Percentiles rank a stretch among this genome's conserved stretches.
phyloP scores from a whole-genome alignment of 2,113 vertebrate species.

The Rhabdomys dilectus region DNA sequence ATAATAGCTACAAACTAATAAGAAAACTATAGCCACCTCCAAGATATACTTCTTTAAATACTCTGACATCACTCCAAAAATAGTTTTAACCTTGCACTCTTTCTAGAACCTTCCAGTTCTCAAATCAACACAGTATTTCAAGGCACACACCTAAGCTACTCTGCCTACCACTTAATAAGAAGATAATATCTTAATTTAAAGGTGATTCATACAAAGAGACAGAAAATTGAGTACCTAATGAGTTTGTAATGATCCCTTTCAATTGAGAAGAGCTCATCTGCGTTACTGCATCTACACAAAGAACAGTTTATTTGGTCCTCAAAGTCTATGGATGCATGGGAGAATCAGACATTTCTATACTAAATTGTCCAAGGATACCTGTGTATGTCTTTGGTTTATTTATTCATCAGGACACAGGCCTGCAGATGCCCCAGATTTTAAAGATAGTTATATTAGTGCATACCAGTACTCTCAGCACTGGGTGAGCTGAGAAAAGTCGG shows the following conservation, averaged over 20 bases:
- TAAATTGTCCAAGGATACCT: background rate
- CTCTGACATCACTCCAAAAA: background rate
- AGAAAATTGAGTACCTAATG: conserved; percentile 46
- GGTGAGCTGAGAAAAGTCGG: background rate
- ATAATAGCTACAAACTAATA: background rate
- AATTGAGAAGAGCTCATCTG: background rate
- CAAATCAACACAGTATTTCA: background rate
- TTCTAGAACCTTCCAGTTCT: background rate
- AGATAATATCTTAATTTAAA: conserved; percentile 58
- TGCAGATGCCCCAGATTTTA: fast-evolving
- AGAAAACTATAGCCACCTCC: background rate
- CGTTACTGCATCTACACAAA: background rate
- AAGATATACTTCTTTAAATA: background rate
- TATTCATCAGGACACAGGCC: background rate
- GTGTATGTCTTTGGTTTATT: background rate
- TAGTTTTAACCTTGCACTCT: background rate
- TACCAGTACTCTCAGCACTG: background rate
- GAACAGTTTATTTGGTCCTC: background rate
- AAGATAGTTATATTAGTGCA: background rate
- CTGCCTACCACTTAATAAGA: conserved; percentile 5
- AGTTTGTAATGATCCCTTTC: conserved; percentile 33
- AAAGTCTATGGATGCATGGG: too few species aligned
- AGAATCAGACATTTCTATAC: background rate
- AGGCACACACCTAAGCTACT: background rate
- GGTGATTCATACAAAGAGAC: conserved; percentile 24